phyloP scores from a whole-genome alignment of 2,797 vertebrate species.

The Cheirogaleus major region DNA sequence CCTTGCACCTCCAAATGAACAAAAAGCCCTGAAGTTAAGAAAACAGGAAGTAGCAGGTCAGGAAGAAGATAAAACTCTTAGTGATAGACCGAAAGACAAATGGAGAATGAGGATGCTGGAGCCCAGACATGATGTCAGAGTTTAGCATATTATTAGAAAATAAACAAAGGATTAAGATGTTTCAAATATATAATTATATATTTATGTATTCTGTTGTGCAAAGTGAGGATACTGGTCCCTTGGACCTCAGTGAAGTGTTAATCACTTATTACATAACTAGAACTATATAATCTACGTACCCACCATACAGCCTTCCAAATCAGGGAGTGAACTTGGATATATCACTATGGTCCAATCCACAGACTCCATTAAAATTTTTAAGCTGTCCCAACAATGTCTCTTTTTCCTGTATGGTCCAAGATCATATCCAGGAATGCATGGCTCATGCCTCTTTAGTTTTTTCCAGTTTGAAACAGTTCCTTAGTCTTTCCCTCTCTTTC shows the following conservation, averaged over 20 bases:
- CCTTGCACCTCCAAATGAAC: neutral
- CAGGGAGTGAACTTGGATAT: neutral
- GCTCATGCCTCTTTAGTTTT: neutral
- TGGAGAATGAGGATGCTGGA: neutral
- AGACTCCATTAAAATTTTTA: neutral
- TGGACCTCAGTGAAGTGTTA: neutral
- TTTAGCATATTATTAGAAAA: neutral
- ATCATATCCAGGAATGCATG: neutral
- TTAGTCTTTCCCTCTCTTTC: neutral
- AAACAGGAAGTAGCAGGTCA: conserved; percentile 8
- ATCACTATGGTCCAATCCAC: neutral
- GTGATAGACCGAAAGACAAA: neutral
- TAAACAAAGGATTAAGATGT: neutral
- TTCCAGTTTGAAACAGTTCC: neutral
- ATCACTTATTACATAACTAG: neutral
- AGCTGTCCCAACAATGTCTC: neutral
- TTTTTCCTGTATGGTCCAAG: neutral
- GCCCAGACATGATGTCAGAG: neutral
- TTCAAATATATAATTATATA: neutral
- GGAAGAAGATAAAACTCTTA: neutral
- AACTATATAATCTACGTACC: neutral
- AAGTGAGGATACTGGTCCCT: neutral
- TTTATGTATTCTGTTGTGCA: neutral
- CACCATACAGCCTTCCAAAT: neutral
- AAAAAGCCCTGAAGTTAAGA: conserved; percentile 16